Conservation (phyloP, 2,888 invertebrate genomes). For the Drosophila affinis region DNA sequence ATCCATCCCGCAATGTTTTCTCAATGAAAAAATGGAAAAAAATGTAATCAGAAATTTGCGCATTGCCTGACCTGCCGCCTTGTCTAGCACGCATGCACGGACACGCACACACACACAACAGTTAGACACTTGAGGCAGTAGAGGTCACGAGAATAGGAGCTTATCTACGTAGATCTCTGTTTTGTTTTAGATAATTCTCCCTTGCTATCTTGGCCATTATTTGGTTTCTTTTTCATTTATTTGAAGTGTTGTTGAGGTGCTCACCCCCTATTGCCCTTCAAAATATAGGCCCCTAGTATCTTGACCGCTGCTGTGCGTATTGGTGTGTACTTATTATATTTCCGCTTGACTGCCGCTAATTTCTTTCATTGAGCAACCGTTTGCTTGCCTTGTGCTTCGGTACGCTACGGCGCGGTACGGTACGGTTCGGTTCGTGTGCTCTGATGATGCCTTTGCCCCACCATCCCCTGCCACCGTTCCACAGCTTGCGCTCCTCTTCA, state of each 20-base stretch:
- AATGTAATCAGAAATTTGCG: conserved; percentile 49
- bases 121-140: not conserved
- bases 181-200: not conserved
- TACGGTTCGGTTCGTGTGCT: not conserved
- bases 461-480: no score
- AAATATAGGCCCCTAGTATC: not conserved
- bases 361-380: conserved; percentile 61
- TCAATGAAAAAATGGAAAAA: conserved; percentile 22
- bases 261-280: not conserved
- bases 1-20: conserved; percentile 28
- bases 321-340: conserved; percentile 70
- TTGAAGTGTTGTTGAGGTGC: not conserved
- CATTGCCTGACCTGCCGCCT: conserved; percentile 45
- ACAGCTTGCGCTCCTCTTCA: conserved; percentile 4
- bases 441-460: conserved; percentile 3
- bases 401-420: not conserved
- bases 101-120: conserved; percentile 6
- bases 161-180: not conserved
- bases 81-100: conserved; percentile 32
- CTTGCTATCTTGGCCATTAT: not conserved
- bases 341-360: conserved; percentile 75
- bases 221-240: not conserved
- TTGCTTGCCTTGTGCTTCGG: conserved; percentile 30
- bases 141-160: not conserved
- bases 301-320: conserved; percentile 5